Evolutionary conservation across 2,113 vertebrate species (phyloP).

Genomic region (Rhinopomastus cyanomelas): DNA sequence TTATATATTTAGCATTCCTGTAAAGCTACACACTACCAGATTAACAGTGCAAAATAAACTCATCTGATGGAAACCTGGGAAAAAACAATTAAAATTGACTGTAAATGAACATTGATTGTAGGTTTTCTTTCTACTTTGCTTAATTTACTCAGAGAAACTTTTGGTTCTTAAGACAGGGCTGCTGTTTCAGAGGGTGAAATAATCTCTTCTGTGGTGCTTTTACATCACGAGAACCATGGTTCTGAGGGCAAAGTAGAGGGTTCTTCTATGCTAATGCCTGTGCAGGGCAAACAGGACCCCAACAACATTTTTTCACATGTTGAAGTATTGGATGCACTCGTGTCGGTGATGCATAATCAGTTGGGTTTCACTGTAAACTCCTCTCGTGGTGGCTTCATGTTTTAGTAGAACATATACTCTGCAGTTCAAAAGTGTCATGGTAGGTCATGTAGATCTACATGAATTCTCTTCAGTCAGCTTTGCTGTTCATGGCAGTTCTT

Average conservation of each 20-base stretch:
- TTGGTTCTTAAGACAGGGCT: not conserved
- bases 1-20: not conserved
- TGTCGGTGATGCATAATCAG: accelerated
- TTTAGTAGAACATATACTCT: not conserved
- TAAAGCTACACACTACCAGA: not conserved
- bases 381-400: not conserved
- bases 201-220: not conserved
- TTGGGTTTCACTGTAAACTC: no score
- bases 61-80: not conserved
- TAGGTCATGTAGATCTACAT: not conserved
- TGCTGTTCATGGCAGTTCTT: not conserved
- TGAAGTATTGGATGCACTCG: not conserved
- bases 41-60: not conserved
- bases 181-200: not conserved
- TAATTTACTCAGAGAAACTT: not conserved
- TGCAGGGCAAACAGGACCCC: not conserved
- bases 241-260: not conserved
- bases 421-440: not conserved
- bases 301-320: not conserved
- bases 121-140: not conserved
- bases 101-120: not conserved
- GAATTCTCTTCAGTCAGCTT: not conserved
- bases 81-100: not conserved
- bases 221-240: not conserved
- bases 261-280: not conserved